These are phyloP conservation scores for Stenotaenia linearis DNA, from an alignment of 2,888 invertebrate genomes.

Conservation along the genomic window DNA sequence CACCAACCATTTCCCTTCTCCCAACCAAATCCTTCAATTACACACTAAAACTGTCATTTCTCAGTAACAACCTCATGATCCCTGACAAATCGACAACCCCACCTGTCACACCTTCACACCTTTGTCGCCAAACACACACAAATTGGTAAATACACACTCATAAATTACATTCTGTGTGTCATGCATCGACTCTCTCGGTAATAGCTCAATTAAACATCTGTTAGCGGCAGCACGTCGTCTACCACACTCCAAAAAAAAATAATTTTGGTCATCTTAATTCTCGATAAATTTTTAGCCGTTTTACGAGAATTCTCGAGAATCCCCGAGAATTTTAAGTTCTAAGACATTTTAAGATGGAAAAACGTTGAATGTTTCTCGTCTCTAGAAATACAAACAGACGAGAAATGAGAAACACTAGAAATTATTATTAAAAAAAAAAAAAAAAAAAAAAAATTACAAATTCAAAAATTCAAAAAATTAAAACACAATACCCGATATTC, in stretches of 20 bases:
- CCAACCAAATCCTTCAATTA: neutral
- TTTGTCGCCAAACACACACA: neutral
- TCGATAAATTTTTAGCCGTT: too few species aligned
- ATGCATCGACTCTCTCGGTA: neutral
- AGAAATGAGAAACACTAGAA: too few species aligned
- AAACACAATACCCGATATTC: neutral
- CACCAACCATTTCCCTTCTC: neutral
- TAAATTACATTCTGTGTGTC: neutral
- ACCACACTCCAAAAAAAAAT: too few species aligned
- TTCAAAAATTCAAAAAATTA: neutral
- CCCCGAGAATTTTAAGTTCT: too few species aligned
- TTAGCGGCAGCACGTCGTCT: neutral
- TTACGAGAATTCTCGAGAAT: too few species aligned
- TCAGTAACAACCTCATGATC: neutral
- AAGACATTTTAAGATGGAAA: too few species aligned
- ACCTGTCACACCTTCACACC: slow-evolving; percentile 5
- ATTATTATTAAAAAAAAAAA: too few species aligned
- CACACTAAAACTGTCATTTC: neutral
- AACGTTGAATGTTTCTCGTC: too few species aligned
- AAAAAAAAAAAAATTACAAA: too few species aligned
- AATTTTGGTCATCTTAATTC: too few species aligned
- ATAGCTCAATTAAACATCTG: slow-evolving; percentile 2
- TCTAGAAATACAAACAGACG: too few species aligned
- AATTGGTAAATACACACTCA: neutral
- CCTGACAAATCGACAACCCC: neutral